Base-by-base conservation (phyloP, 2,888 invertebrate genomes). In the Oligia strigilis region DNA sequence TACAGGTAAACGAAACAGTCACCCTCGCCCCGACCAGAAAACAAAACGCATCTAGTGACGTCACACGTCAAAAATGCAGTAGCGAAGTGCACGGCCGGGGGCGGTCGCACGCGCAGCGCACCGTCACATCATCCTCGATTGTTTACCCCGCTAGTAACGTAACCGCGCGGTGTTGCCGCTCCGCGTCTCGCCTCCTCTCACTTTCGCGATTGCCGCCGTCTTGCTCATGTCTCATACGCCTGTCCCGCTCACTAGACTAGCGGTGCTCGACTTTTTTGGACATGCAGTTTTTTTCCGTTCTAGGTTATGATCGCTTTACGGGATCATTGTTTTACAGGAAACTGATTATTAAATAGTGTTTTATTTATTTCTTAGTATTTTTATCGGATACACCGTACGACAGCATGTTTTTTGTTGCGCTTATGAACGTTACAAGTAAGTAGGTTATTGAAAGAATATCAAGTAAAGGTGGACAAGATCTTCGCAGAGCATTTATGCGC, bases 241-340 rank as follows among this genome's bases (percentile, higher is more conserved):
- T 90, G 92, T 96, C 96, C 88, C 92, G 85, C 92, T 96, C 94
- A 85, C 92, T 93, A 93, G 91, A 91, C 93, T 97, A 96, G 96
- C 97, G 97, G 97, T 97, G 96, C 95, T 95, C 95, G 94, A 95
- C 94, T 96, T 97, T 97, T 97, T 97, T 96, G 96, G 95, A 93
- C 92, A 91, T 95, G 95, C 95, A 94, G 93, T 95, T 96, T 96
- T 87, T 95, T 96, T 95, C 95, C 95, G 93, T 94, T 94, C 94
- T 94, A 93, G 93, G 93, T 93, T 95, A 94, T 94, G 92, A 93
- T 93, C 92, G 92, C 90, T 94, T 93, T 94, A 94, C 94, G 94
- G 93, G 91, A 94, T 92, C 91, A 93, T 94, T 94, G 94, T 95
- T 94, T 84, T 94, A 93, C 92, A 91, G 92, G 89, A 89, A 92